Percentiles rank a stretch among this genome's conserved stretches.
These are phyloP conservation scores for Ammodytes marinus DNA, from an alignment of 2,113 vertebrate species.

Conservation along the genomic window DNA sequence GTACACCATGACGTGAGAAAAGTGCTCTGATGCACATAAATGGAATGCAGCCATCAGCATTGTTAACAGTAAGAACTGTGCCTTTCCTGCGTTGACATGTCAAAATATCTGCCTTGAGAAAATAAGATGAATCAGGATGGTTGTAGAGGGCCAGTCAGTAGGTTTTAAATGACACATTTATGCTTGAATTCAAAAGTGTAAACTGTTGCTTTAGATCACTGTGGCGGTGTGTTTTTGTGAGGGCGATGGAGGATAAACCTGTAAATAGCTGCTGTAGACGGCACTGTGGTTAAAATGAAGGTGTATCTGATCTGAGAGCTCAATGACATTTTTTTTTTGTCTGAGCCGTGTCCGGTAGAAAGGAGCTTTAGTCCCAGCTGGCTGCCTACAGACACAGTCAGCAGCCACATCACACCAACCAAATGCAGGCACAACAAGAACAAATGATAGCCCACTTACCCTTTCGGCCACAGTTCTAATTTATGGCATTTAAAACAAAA, in stretches of 20 bases:
- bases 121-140: background rate
- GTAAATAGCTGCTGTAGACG: slow-evolving; percentile 7
- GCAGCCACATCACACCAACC: slow-evolving; percentile 32
- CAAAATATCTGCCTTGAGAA: slow-evolving; percentile 4
- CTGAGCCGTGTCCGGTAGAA: slow-evolving; percentile 49
- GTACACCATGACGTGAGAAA: slow-evolving; percentile 8
- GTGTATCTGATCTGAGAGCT: slow-evolving; percentile 17
- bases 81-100: slow-evolving; percentile 7
- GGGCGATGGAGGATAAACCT: background rate
- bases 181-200: slow-evolving; percentile 23
- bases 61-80: slow-evolving; percentile 21
- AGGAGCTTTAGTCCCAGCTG: slow-evolving; percentile 48
- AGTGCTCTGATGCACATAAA: slow-evolving; percentile 3
- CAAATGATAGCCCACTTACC: slow-evolving; percentile 32
- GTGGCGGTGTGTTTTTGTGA: background rate
- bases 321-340: slow-evolving; percentile 20
- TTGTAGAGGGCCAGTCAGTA: background rate
- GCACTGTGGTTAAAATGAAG: slow-evolving; percentile 13
- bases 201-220: slow-evolving; percentile 27
- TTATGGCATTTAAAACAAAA: slow-evolving; percentile 5
- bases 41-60: slow-evolving; percentile 36
- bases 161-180: slow-evolving; percentile 13
- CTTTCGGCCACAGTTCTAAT: slow-evolving; percentile 20
- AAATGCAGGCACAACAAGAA: slow-evolving; percentile 20
- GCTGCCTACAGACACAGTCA: slow-evolving; percentile 21